Base-by-base conservation (phyloP, 2,113 vertebrate species). In the Saccopteryx leptura region DNA sequence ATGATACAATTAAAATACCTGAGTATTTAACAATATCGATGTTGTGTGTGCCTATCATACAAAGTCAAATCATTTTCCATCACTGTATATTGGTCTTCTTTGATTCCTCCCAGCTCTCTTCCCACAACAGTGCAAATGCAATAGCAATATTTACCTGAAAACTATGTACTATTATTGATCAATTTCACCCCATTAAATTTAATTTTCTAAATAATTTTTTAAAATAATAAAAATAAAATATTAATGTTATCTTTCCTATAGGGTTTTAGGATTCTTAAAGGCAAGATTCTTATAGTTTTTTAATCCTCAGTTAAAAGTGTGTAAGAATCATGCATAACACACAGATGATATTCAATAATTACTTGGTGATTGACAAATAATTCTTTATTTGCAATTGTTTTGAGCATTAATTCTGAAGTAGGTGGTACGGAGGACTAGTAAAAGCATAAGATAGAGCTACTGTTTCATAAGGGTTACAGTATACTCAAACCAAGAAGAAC, bases 11-110 rank as follows among this genome's bases (percentile, higher is more conserved):
- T 82, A 79, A 94, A 90, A 88, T 71, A n/a, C 1, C 21, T 24
- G 18, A 91, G 68, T 24, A 58, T 90, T 90, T 93, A 21, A 90
- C 75, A 92, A 84, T 81, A 13, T 56, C 75, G 60, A 48, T 91
- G 65, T 76, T 89, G 50, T 39, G 39, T 39, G 39, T 39, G 39
- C 3, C 39, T 39, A 39, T 39, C 39, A 39, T 3, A 39, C 39
- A 39, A 39, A 39, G 39, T 39, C 39, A 39, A 39, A 39, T 39
- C 39, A 39, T 39, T 39, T 39, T 39, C 39, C 39, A 39, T 39
- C 39, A 39, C 39, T 39, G 39, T 39, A 39, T 39, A 39, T 39
- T 39, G 2, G 39, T 39, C 39, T 39, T 39, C 39, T 39, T 39
- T 39, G 39, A 39, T 39, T 39, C 39, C 39, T 39, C 39, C 39